Conservation (phyloP, 2,113 vertebrate genomes). For the Dromiciops gliroides region DNA sequence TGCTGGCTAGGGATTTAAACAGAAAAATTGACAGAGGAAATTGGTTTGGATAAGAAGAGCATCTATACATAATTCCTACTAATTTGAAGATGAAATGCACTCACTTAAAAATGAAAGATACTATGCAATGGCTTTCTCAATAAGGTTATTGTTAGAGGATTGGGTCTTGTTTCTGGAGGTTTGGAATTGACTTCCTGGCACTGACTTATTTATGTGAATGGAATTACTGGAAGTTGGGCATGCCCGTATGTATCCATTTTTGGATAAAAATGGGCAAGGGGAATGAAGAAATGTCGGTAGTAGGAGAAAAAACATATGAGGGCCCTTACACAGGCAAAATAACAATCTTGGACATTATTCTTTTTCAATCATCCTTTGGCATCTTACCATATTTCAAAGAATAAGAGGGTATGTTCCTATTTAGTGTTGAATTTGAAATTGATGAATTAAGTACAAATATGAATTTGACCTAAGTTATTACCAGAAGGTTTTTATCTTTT, state of each 20-base stretch:
- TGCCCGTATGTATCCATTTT: neutral
- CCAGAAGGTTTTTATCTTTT: neutral
- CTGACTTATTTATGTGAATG: constrained; percentile 55
- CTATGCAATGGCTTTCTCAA: constrained; percentile 57
- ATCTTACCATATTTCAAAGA: constrained; percentile 13
- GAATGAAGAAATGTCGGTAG: neutral
- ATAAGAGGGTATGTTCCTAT: neutral
- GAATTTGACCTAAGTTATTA: neutral
- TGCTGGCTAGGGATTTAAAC: constrained; percentile 70
- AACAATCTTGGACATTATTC: fast-evolving
- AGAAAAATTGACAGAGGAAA: constrained; percentile 72
- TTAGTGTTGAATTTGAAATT: constrained; percentile 9
- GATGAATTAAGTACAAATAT: neutral
- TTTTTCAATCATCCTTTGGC: neutral
- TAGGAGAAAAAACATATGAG: neutral
- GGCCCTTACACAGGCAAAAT: neutral
- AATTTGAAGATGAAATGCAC: constrained; percentile 72
- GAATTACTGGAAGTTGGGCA: constrained; percentile 42
- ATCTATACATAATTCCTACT: constrained; percentile 78
- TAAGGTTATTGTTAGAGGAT: constrained; percentile 45
- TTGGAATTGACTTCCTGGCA: constrained; percentile 58
- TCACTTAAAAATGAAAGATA: constrained; percentile 64
- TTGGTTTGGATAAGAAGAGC: constrained; percentile 71
- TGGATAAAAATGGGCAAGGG: neutral
- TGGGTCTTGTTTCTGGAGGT: constrained; percentile 53